Evolutionary conservation across 2,888 invertebrate genomes (phyloP), one percentile per base, ranked within the genome.

Genomic region (Scotopteryx bipunctaria): DNA sequence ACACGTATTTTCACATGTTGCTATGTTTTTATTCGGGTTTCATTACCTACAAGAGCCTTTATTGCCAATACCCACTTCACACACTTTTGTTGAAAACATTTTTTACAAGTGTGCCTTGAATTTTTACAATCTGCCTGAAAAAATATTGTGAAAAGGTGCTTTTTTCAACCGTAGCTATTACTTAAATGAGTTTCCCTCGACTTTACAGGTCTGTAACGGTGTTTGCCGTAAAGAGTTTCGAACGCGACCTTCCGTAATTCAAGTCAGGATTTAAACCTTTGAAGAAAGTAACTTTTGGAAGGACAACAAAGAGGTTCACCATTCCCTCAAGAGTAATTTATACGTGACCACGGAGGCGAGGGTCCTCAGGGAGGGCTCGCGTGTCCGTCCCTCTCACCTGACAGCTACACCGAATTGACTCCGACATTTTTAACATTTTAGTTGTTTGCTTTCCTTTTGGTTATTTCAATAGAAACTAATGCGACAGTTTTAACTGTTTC

Each of bases 221-320:
- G 66, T 73, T 69, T 67, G 69, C 68, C 60, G 73, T 73, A 71
- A 76, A 73, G 72, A 80, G 78, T 78, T 83, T 75, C 76, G 79
- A 78, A 74, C 72, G 70, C 65, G 65, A 71, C 73, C 73, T 54
- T 72, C 72, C 76, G 81, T 86, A 83, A 86, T 82, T 87, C 86
- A 82, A 84, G 85, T 78, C 81, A 79, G 81, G 85, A 83, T 86
- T 86, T 85, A 79, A 85, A 80, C 79, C 78, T 78, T 79, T 71
- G 81, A 84, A 83, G 80, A 83, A 84, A 83, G 79, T 80, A 83
- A 85, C 81, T 86, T 84, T 79, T 57, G 74, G 64, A 67, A 76
- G 82, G 78, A 83, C 83, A 84, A 86, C 86, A 86, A 85, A 83
- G 85, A 82, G 81, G 67, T 73, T 74, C 46, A 68, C 73, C 67